Base-by-base conservation (phyloP, 2,888 invertebrate genomes). In the Teinopalpus imperialis region DNA sequence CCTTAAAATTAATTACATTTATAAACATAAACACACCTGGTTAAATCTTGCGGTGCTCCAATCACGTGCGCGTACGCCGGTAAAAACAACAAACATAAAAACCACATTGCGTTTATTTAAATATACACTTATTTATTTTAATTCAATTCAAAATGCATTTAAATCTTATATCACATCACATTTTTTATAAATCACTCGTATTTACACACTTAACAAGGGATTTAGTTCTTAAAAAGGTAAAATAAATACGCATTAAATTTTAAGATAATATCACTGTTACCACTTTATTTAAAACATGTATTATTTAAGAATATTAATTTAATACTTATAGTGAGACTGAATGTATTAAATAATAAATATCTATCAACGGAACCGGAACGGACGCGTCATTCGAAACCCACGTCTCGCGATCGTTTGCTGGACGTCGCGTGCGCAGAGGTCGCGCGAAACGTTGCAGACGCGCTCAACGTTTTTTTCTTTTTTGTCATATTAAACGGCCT, bases 1-100 rank as follows among this genome's bases (percentile, higher is more conserved):
- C n/a, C n/a, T n/a, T n/a, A n/a, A n/a, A n/a, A n/a, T n/a, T n/a
- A n/a, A n/a, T n/a, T n/a, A n/a, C n/a, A n/a, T n/a, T n/a, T n/a
- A n/a, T n/a, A n/a, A n/a, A n/a, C n/a, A 30, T 36, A 44, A 45
- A 45, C 39, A 39, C 8, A 45, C 44, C 44, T 45, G 24, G 26
- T 39, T 2, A 39, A 39, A 20, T 45, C 32, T 12, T 45, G 44
- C 13, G 44, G 20, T 21, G 5, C 14, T 18, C 9, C 37, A 10
- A 27, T 21, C 20, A 26, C 37, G 14, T 32, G 24, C 31, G 27
- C 32, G n/a, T 12, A 32, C 13, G 32, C 32, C 31, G 39, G 27
- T 23, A 45, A 16, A 26, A 26, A 39, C 16, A 42, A 18, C 6
- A 45, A 39, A 32, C 31, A 13, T 6, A 45, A 12, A 32, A 45